Conservation (phyloP, 2,888 invertebrate genomes). For the Tetrapedia diversipes region DNA sequence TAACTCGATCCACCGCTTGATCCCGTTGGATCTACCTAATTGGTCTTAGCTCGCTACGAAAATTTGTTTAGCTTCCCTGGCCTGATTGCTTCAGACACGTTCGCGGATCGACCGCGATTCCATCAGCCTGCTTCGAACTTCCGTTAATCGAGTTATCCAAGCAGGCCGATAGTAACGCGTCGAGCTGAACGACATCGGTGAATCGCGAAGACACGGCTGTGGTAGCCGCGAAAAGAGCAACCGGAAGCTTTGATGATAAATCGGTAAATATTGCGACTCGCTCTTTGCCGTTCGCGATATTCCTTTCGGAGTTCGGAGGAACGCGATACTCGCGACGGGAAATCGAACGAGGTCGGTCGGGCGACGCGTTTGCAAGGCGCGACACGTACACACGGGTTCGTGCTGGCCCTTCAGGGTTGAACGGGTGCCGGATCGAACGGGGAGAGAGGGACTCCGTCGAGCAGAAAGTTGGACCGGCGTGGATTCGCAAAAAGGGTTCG, state of each 20-base stretch:
- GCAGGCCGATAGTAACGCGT: not conserved
- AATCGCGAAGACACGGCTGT: not conserved
- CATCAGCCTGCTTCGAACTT: not conserved
- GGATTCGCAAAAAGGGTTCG: constrained; percentile 22
- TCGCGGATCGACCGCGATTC: constrained; percentile 20
- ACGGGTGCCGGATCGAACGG: constrained; percentile 26
- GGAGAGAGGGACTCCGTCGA: constrained; percentile 22
- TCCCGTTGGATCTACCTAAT: constrained; percentile 33
- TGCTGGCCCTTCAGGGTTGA: constrained; percentile 9
- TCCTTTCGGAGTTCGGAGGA: not conserved
- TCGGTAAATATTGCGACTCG: not conserved
- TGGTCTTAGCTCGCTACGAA: constrained; percentile 24
- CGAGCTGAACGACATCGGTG: not conserved
- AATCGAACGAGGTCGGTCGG: constrained; percentile 9
- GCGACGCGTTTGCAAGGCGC: constrained; percentile 18
- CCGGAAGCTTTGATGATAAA: not conserved
- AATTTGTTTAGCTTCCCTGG: constrained; percentile 29
- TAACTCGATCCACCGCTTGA: constrained; percentile 40
- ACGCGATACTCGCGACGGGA: not conserved
- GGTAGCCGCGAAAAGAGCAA: no score
- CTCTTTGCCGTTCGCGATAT: constrained; percentile 3
- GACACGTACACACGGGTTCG: constrained; percentile 24
- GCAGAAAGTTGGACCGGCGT: constrained; percentile 22
- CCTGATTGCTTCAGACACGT: not conserved
- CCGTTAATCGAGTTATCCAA: constrained; percentile 6